Conservation (phyloP, 2,888 invertebrate genomes). For the Limnephilus rhombicus region DNA sequence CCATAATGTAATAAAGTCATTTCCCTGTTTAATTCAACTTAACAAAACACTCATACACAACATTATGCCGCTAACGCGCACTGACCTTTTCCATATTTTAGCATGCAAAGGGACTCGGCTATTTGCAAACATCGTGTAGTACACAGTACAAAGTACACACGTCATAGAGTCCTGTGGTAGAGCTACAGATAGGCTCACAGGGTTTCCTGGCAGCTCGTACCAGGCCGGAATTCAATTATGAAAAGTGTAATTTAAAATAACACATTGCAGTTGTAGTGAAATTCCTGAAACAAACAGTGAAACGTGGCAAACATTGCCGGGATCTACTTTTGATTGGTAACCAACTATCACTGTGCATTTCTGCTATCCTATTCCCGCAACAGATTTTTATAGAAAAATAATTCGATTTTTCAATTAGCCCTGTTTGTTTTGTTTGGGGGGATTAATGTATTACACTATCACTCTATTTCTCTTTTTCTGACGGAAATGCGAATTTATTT, state of each 20-base stretch:
- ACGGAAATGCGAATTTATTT: not conserved
- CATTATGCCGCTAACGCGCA: not conserved
- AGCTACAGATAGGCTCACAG: not conserved
- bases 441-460: not conserved
- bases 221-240: constrained; percentile 59
- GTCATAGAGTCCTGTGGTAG: not conserved
- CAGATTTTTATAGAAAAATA: constrained; percentile 12
- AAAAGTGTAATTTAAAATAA: constrained; percentile 59
- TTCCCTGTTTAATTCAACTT: not conserved
- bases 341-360: not conserved
- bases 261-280: constrained; percentile 47
- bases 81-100: not conserved
- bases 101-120: not conserved
- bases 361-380: not conserved
- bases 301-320: constrained; percentile 7
- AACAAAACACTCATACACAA: not conserved
- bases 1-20: not conserved
- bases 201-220: not conserved
- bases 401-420: constrained; percentile 37
- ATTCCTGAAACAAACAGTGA: constrained; percentile 13
- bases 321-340: constrained; percentile 16
- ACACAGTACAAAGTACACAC: not conserved
- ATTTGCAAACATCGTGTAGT: not conserved
- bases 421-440: not conserved
- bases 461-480: not conserved